Conservation (phyloP, 2,888 invertebrate genomes). For the Choristoneura rosaceana region DNA sequence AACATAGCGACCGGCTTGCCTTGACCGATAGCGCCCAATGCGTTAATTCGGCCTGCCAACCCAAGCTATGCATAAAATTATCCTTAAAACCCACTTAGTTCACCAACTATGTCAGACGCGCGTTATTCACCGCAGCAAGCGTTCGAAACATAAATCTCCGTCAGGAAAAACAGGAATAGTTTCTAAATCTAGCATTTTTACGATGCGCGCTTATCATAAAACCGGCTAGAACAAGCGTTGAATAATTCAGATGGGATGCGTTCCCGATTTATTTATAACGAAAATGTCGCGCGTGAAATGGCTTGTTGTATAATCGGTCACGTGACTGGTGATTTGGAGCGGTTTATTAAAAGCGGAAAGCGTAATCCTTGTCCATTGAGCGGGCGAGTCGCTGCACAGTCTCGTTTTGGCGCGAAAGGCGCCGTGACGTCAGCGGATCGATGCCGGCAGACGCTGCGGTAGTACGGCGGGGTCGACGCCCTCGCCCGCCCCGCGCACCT, state of each 20-base stretch:
- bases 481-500: conserved; percentile 74
- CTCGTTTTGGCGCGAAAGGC: conserved; percentile 85
- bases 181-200: conserved; percentile 36
- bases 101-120: conserved; percentile 22
- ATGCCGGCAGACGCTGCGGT: conserved; percentile 86
- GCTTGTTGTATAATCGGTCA: conserved; percentile 54
- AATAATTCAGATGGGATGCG: conserved; percentile 29
- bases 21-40: conserved; percentile 53
- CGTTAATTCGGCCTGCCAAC: conserved; percentile 37
- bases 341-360: conserved; percentile 74
- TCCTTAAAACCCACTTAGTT: conserved; percentile 31
- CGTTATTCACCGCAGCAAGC: not conserved
- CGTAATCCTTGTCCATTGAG: conserved; percentile 80
- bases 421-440: conserved; percentile 85
- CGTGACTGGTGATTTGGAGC: conserved; percentile 71
- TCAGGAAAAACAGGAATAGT: conserved; percentile 18
- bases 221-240: conserved; percentile 24
- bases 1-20: conserved; percentile 41
- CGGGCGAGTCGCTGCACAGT: conserved; percentile 79
- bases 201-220: conserved; percentile 33
- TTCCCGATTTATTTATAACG: conserved; percentile 39
- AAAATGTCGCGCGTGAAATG: conserved; percentile 33
- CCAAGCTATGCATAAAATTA: conserved; percentile 38
- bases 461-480: conserved; percentile 83
- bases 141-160: conserved; percentile 14